These are phyloP conservation scores for Podotricha telesiphe DNA, from an alignment of 2,888 invertebrate genomes.

Conservation along the genomic window DNA sequence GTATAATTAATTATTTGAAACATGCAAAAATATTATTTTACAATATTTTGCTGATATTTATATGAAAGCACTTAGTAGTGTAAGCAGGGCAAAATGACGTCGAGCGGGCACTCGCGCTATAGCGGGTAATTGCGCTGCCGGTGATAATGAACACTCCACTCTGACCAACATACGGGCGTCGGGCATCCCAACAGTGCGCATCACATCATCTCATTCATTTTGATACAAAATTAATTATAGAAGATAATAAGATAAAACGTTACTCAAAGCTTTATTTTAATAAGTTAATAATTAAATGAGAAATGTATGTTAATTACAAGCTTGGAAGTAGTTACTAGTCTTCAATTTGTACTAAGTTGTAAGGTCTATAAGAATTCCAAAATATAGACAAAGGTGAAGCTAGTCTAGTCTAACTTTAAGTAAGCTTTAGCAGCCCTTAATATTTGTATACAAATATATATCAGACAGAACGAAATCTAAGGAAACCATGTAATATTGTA, in stretches of 20 bases:
- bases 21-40: too few relatives aligned
- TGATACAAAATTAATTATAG: not conserved
- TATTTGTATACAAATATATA: conserved; percentile 14
- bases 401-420: not conserved
- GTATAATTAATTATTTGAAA: too few relatives aligned
- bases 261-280: not conserved
- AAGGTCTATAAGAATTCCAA: not conserved
- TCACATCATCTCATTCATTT: not conserved
- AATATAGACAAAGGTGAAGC: not conserved
- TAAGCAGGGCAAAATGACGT: conserved; percentile 26
- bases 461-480: conserved; percentile 17
- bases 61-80: conserved; percentile 24
- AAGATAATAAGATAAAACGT: not conserved
- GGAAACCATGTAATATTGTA: conserved; percentile 24
- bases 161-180: conserved; percentile 15
- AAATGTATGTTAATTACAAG: not conserved
- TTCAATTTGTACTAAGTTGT: not conserved
- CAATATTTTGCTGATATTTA: too few relatives aligned
- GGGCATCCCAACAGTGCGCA: not conserved
- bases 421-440: not conserved
- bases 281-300: not conserved
- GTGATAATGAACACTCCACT: conserved; percentile 54
- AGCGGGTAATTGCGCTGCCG: conserved; percentile 60
- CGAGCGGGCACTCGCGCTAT: conserved; percentile 40
- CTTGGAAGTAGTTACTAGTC: not conserved